Conservation (phyloP, 2,888 invertebrate genomes). For the Amblyjoppa proteus region DNA sequence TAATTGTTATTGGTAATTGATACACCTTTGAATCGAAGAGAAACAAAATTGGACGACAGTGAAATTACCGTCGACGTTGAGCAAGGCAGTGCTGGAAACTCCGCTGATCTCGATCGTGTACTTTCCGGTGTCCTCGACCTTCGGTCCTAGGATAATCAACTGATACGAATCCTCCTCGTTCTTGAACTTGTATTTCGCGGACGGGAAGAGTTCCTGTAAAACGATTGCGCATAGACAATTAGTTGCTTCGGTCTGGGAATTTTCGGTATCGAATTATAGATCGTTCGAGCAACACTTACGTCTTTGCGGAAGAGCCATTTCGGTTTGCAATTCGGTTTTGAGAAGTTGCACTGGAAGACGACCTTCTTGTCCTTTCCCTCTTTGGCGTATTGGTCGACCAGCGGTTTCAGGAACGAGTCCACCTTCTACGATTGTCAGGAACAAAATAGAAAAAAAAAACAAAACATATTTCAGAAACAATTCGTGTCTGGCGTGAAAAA, state of each 20-base stretch:
- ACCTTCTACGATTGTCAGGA: conserved; percentile 90
- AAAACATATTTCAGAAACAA: conserved; percentile 66
- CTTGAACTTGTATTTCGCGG: conserved; percentile 98
- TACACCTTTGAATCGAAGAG: no score
- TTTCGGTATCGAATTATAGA: background rate
- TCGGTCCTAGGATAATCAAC: conserved; percentile 95
- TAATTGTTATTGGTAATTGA: background rate
- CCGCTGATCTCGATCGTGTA: conserved; percentile 98
- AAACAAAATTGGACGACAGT: background rate
- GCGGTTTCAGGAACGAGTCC: conserved; percentile 96
- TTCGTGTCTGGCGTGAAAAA: conserved; percentile 8
- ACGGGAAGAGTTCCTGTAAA: conserved; percentile 95
- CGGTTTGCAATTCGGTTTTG: conserved; percentile 97
- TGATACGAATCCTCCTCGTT: conserved; percentile 96
- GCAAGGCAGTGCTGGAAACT: conserved; percentile 94
- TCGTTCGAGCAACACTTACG: conserved; percentile 68
- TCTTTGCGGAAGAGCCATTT: conserved; percentile 97
- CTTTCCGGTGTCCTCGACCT: conserved; percentile 98
- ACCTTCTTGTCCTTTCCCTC: conserved; percentile 99
- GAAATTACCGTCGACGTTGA: conserved; percentile 94
- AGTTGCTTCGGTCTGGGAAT: background rate
- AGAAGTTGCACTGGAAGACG: conserved; percentile 96
- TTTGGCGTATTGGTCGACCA: conserved; percentile 97
- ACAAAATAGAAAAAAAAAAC: conserved; percentile 71
- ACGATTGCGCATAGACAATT: conserved; percentile 22